phyloP scores from a whole-genome alignment of 2,113 vertebrate genomes.

The Paratilapia polleni region DNA sequence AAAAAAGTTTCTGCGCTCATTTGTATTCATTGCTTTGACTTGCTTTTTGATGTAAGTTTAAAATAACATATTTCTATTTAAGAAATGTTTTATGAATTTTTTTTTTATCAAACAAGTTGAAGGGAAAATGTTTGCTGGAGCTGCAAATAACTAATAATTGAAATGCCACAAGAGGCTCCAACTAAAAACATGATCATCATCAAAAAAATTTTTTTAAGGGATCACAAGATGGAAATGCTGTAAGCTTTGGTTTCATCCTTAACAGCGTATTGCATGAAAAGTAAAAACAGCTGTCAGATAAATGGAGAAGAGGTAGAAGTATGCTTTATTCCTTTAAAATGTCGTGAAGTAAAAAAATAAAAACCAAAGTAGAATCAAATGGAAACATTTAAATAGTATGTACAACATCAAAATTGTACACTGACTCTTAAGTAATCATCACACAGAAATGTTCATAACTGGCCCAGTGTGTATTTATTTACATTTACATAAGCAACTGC shows the following conservation, averaged over 20 bases:
- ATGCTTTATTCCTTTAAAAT: background rate
- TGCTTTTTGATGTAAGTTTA: background rate
- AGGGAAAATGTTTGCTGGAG: background rate
- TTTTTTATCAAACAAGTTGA: background rate
- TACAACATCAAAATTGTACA: background rate
- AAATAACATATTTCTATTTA: fast-evolving
- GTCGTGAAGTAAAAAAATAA: background rate
- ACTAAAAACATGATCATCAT: no score
- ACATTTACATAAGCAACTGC: background rate
- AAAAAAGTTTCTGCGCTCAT: background rate
- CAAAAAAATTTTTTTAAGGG: background rate
- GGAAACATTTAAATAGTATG: background rate
- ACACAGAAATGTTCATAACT: background rate
- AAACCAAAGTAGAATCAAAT: background rate
- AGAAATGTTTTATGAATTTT: background rate
- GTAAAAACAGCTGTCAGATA: background rate
- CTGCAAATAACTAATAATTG: constrained; percentile 4
- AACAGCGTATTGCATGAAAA: background rate
- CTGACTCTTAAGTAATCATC: background rate
- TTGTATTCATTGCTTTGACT: background rate
- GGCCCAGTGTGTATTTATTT: background rate
- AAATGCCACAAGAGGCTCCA: background rate
- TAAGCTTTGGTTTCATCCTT: background rate
- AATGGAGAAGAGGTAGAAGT: background rate
- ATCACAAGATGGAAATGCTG: background rate